Base-by-base conservation (phyloP, 2,888 invertebrate genomes). In the Hirtodrosophila confusa region DNA sequence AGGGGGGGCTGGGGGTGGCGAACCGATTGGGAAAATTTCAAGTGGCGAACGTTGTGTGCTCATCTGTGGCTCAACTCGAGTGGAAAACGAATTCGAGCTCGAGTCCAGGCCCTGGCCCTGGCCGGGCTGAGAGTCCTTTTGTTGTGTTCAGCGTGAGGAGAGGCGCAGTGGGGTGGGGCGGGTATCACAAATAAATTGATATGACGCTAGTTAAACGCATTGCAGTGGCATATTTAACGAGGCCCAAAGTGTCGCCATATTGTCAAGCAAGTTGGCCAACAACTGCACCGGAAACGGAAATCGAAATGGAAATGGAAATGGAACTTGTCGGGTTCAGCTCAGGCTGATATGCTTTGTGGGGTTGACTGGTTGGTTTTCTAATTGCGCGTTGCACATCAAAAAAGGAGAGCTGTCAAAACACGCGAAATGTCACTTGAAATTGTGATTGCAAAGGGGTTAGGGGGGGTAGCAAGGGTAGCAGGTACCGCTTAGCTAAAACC, bases 361-460 rank as follows among this genome's bases (percentile, higher is more conserved):
- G n/a, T 33, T 11, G 45, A 27, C 44, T 41, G 40, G 45, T 53
- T 53, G 43, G 24, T 49, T 40, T 48, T 70, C 45, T 64, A 78
- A 70, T 75, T 71, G 80, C 68, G 58, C 55, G 72, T 60, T 58
- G 62, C 69, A 76, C 73, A 80, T 80, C 80, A 78, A 77, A 80
- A 69, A 17, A 17, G 17, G 17, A 17, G 77, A 61, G 72, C 66
- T 79, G 80, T 77, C 77, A 79, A 68, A 79, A 65, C 58, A 71
- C 58, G 71, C 71, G 54, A 75, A 75, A 79, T 80, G 69, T 69
- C 77, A 77, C 72, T 66, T 72, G 64, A 72, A 80, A 76, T 58
- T 61, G 73, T 64, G 71, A 47, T 45, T 12, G 24, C 23, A 35
- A 57, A 29, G 11, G 7, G 33, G 29, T 9, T 2, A 8, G 37